Base-by-base conservation (phyloP, 2,797 vertebrate species). In the Enteromius treurensis region DNA sequence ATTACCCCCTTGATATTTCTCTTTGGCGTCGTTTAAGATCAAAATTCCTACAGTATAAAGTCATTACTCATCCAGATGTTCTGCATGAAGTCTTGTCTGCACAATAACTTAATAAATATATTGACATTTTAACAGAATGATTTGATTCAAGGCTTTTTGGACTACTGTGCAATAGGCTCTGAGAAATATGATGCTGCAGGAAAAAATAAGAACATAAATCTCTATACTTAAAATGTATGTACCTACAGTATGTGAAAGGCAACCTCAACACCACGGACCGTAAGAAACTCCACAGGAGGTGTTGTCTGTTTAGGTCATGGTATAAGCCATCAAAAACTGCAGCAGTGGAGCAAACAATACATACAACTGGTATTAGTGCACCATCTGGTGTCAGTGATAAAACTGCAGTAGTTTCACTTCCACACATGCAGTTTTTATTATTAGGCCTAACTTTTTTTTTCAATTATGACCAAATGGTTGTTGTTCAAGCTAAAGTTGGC, bases 1-100 rank as follows among this genome's bases (percentile, higher is more conserved):
- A 62, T 45, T 3, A 23, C 15, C 71, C 67, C 40, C 68, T 32
- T 34, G 79, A 81, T 71, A 71, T 42, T 70, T 70, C 19, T 67
- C 79, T 80, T 51, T 80, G 47, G 47, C 32, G 7, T 23, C 21
- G 4, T 11, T 67, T 37, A 23, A 77, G 4, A 64, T 64, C 40
- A 21, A 19, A 49, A 53, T 79, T 55, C 64, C 77, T 55, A 21
- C 47, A 23, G 3, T 69, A 68, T 79, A 53, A 69, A 26, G 23
- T 70, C 65, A 32, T 42, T 60, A 60, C 37, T 45, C 3, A 45
- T 6, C 15, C 67, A 60, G 79, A 80, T 80, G 49, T 71, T 45
- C 3, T 34, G n/a, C 19, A 60, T 60, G 45, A 26, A 32, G 68
- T n/a, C 19, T 47, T 71, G 51, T 60, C 37, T 32, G 49, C 32